Percentiles rank a stretch among this genome's conserved stretches.
Evolutionary conservation across 1,140 invertebrate species (phyloP).

Genomic region (Pseudachorutes palmiensis): DNA sequence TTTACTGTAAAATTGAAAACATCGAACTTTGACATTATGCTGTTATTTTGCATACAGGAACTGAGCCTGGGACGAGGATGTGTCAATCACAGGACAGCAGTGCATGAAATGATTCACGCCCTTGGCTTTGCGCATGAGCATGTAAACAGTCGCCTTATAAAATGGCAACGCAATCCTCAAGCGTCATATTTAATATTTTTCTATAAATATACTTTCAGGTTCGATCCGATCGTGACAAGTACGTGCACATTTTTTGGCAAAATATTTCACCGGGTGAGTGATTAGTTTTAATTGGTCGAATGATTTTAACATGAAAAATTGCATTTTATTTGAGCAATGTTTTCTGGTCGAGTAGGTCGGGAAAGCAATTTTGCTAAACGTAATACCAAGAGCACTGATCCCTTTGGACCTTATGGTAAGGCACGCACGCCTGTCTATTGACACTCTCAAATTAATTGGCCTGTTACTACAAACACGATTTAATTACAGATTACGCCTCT

Average conservation of each 20-base stretch:
- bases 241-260: slow-evolving; percentile 52
- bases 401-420: slow-evolving; percentile 6
- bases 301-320: slow-evolving; percentile 4
- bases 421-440: not conserved
- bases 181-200: too few relatives aligned
- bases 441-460: not conserved
- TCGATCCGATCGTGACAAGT: slow-evolving; percentile 55
- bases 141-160: too few relatives aligned
- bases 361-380: slow-evolving; percentile 14
- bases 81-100: slow-evolving; percentile 50
- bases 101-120: slow-evolving; percentile 59
- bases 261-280: slow-evolving; percentile 52
- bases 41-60: slow-evolving; percentile 47
- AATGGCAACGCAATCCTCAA: too few relatives aligned
- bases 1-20: too few relatives aligned
- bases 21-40: too few relatives aligned
- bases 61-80: slow-evolving; percentile 52
- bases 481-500: slow-evolving; percentile 7
- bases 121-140: slow-evolving; percentile 61
- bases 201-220: too few relatives aligned
- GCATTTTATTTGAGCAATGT: not conserved
- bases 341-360: slow-evolving; percentile 7
- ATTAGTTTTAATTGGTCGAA: too few relatives aligned
- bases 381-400: slow-evolving; percentile 10
- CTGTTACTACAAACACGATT: not conserved